These are phyloP conservation scores for Spinus pinus DNA, from an alignment of 2,797 vertebrate species.

Conservation along the genomic window DNA sequence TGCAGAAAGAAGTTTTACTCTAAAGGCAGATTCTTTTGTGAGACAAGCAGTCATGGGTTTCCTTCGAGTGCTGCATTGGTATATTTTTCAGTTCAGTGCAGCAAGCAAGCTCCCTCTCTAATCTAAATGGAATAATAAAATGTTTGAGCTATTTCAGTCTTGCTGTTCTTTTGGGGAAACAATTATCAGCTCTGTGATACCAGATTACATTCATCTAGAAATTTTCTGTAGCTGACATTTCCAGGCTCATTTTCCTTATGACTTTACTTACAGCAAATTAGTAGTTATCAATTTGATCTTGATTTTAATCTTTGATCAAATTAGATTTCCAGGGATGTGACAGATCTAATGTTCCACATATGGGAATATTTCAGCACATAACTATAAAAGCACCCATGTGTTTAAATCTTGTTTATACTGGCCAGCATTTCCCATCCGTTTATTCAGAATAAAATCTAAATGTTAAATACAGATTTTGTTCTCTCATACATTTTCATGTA, in stretches of 20 bases:
- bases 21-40: constrained; percentile 1
- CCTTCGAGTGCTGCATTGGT: not conserved
- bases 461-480: constrained; percentile 19
- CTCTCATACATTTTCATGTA: constrained; percentile 15
- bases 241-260: constrained; percentile 27
- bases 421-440: not conserved
- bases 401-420: constrained; percentile 39
- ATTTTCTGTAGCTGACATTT: constrained; percentile 48
- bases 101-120: not conserved
- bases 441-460: constrained; percentile 34
- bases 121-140: constrained; percentile 59
- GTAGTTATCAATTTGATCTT: constrained; percentile 50
- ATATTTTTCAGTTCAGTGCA: constrained; percentile 18
- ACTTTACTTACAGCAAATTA: constrained; percentile 55
- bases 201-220: constrained; percentile 26
- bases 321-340: constrained; percentile 37
- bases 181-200: constrained; percentile 45
- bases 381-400: not conserved
- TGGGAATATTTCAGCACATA: constrained; percentile 8
- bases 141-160: constrained; percentile 48
- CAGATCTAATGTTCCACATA: constrained; percentile 2
- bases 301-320: constrained; percentile 47
- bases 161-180: constrained; percentile 52
- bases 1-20: not conserved
- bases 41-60: not conserved